Percentiles rank a stretch among this genome's conserved stretches.
These are phyloP conservation scores for Cotesia glomerata DNA, from an alignment of 1,140 invertebrate species.

Conservation along the genomic window DNA sequence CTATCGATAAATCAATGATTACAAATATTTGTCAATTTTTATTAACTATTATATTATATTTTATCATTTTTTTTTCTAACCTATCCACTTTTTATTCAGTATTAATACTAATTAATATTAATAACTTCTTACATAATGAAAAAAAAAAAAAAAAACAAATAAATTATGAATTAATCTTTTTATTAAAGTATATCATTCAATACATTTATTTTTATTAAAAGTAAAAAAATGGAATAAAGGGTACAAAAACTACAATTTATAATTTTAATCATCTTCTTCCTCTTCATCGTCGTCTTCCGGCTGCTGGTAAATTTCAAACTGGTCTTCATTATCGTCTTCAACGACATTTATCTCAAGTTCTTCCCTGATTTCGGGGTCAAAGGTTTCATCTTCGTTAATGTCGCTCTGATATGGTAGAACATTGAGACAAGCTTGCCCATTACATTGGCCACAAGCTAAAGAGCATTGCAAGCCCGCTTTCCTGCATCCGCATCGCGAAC, in stretches of 20 bases:
- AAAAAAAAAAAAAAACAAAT: slow-evolving; percentile 1
- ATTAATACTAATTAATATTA: too few relatives aligned
- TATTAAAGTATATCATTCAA: slow-evolving; percentile 10
- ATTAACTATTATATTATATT: too few relatives aligned
- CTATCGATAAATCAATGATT: too few relatives aligned
- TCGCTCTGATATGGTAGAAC: neutral
- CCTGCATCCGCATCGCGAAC: slow-evolving; percentile 14
- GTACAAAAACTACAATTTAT: slow-evolving; percentile 24
- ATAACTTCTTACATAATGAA: too few relatives aligned
- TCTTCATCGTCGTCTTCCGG: slow-evolving; percentile 26
- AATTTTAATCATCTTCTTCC: slow-evolving; percentile 19
- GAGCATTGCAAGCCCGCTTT: slow-evolving; percentile 13
- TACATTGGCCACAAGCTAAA: neutral
- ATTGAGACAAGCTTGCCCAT: neutral
- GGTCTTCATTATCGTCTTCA: slow-evolving; percentile 25
- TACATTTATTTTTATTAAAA: slow-evolving; percentile 15
- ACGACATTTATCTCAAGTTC: slow-evolving; percentile 24
- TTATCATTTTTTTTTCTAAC: too few relatives aligned
- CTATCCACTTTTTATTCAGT: too few relatives aligned
- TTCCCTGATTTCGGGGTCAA: slow-evolving; percentile 18
- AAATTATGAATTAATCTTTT: slow-evolving; percentile 4
- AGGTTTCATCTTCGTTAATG: slow-evolving; percentile 25
- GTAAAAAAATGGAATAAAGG: slow-evolving; percentile 15
- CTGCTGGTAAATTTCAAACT: slow-evolving; percentile 22
- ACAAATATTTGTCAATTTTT: too few relatives aligned